Evolutionary conservation across 2,888 invertebrate genomes (phyloP).

Genomic region (Lithophane semibrunnea): DNA sequence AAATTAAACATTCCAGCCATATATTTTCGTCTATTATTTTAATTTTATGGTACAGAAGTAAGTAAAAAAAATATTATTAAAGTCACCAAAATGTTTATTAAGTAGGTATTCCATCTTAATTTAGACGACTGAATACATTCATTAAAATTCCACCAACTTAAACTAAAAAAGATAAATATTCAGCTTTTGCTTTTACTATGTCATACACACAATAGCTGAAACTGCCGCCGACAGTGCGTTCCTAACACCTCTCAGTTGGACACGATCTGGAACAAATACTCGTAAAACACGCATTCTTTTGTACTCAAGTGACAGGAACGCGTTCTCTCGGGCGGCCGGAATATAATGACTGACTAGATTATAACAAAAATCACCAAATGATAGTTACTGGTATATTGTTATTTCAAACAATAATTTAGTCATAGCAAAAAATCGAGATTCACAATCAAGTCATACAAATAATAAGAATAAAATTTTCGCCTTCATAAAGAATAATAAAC

Average conservation of each 20-base stretch:
- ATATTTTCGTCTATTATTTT: conserved; percentile 20
- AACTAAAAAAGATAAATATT: background rate
- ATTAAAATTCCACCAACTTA: background rate
- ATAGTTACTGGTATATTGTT: background rate
- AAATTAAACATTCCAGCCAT: conserved; percentile 50
- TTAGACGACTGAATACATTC: background rate
- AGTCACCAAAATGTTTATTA: conserved; percentile 34
- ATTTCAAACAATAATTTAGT: background rate
- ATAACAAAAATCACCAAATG: background rate
- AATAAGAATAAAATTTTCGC: background rate
- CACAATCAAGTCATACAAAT: background rate
- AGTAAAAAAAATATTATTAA: background rate
- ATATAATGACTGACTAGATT: background rate
- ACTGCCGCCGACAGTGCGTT: background rate
- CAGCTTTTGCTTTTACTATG: conserved; percentile 3
- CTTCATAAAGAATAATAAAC: background rate
- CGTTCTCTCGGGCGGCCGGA: too few relatives aligned
- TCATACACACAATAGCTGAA: background rate
- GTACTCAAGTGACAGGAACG: too few relatives aligned
- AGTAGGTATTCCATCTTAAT: conserved; percentile 8
- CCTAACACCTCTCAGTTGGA: too few relatives aligned
- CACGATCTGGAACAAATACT: too few relatives aligned
- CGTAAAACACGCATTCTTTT: too few relatives aligned
- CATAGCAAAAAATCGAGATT: conserved; percentile 17
- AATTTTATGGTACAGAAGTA: background rate